Evolutionary conservation across 2,888 invertebrate genomes (phyloP).

Genomic region (Agrochola macilenta): DNA sequence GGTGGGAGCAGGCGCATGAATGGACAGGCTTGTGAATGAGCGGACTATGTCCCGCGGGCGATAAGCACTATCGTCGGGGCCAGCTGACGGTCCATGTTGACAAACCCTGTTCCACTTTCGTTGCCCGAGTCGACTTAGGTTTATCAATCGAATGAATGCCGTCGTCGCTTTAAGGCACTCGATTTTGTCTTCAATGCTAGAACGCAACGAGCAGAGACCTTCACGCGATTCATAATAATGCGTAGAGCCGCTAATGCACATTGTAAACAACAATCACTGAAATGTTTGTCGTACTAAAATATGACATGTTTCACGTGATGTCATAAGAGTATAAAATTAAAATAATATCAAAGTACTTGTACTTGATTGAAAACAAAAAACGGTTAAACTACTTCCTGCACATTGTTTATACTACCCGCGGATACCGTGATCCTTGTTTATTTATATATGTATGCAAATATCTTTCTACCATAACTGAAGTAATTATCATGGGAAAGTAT

Average conservation of each 20-base stretch:
- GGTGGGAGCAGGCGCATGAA: constrained; percentile 85
- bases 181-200: constrained; percentile 63
- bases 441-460: constrained; percentile 57
- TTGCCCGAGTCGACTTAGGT: constrained; percentile 82
- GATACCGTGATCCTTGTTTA: constrained; percentile 57
- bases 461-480: constrained; percentile 52
- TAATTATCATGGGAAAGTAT: constrained; percentile 60
- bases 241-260: constrained; percentile 46
- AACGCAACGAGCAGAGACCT: constrained; percentile 45
- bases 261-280: constrained; percentile 39
- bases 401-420: constrained; percentile 53
- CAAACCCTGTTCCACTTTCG: constrained; percentile 90
- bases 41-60: constrained; percentile 89
- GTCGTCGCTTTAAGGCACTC: constrained; percentile 69
- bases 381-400: constrained; percentile 54
- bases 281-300: constrained; percentile 36
- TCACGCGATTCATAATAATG: constrained; percentile 40
- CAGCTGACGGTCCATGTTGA: constrained; percentile 89
- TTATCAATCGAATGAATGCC: constrained; percentile 81
- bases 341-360: constrained; percentile 47
- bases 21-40: constrained; percentile 89
- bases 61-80: constrained; percentile 90
- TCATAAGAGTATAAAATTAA: constrained; percentile 50
- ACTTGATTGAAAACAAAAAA: constrained; percentile 54
- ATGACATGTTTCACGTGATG: constrained; percentile 32